Percentiles rank a stretch among this genome's conserved stretches.
Conservation (phyloP, 1,140 invertebrate genomes). For the Drosophila aff. region DNA sequence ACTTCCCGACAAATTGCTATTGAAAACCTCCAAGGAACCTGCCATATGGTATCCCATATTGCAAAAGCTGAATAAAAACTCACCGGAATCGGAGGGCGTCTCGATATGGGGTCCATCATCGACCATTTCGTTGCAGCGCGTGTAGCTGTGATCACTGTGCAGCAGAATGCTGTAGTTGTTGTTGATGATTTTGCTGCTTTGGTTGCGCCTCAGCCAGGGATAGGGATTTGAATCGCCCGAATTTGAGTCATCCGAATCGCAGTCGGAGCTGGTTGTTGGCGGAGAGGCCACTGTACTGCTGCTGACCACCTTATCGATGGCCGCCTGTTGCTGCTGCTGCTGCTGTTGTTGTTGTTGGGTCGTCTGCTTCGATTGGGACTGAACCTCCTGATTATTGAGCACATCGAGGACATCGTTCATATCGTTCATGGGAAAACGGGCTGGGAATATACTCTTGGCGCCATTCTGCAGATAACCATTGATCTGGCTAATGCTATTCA, state of each 20-base stretch:
- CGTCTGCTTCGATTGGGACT: neutral
- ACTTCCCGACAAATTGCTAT: neutral
- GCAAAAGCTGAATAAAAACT: conserved; percentile 84
- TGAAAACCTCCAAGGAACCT: neutral
- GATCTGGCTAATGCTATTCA: conserved; percentile 60
- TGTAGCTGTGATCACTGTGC: conserved; percentile 90
- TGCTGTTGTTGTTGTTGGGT: neutral
- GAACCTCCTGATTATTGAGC: conserved; percentile 40
- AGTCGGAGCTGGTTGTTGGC: conserved; percentile 58
- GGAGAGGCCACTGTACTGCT: conserved; percentile 46
- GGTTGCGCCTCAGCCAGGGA: neutral
- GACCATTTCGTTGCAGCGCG: conserved; percentile 85
- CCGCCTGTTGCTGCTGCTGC: conserved; percentile 6
- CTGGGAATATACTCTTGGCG: conserved; percentile 42
- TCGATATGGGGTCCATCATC: conserved; percentile 87
- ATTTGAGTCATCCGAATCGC: conserved; percentile 67
- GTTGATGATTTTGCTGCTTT: neutral
- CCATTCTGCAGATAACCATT: conserved; percentile 76
- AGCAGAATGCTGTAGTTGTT: conserved; percentile 16
- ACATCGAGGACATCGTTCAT: conserved; percentile 69
- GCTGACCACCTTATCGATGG: conserved; percentile 5
- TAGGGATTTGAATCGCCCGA: conserved; percentile 34
- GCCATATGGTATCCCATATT: neutral
- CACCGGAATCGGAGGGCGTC: conserved; percentile 94
- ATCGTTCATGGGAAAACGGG: conserved; percentile 18